Percentiles rank a stretch among this genome's conserved stretches.
Evolutionary conservation across 2,113 vertebrate genomes (phyloP).

Genomic region (Osmerus eperlanus): DNA sequence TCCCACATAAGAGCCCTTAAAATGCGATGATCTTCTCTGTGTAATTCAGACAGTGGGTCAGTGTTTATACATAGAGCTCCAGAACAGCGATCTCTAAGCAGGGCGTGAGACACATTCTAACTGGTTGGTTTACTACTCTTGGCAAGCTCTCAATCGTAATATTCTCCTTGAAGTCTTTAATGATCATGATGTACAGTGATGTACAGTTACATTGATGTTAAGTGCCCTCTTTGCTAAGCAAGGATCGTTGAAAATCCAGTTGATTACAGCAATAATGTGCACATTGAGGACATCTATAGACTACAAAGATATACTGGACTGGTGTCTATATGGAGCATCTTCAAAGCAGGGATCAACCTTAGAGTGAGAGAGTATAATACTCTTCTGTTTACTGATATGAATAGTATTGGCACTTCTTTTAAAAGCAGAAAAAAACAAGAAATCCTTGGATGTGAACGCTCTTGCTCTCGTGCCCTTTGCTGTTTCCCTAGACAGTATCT

Average conservation of each 20-base stretch:
- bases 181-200: background rate
- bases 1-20: no score
- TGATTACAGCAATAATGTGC: background rate
- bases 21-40: background rate
- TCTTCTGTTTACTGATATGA: background rate
- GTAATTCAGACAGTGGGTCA: background rate
- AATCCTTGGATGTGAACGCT: background rate
- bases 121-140: background rate
- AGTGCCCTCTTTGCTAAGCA: background rate
- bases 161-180: background rate
- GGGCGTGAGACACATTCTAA: background rate
- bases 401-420: background rate
- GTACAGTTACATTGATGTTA: background rate
- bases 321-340: background rate
- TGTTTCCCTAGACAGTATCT: background rate
- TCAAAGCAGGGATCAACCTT: no score
- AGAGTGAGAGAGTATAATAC: no score
- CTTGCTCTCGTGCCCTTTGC: conserved; percentile 1
- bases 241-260: background rate
- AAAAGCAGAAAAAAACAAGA: background rate
- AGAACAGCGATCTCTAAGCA: background rate
- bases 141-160: background rate
- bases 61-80: background rate
- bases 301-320: background rate
- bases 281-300: background rate